Evolutionary conservation across 2,797 vertebrate genomes (phyloP).

Genomic region (Manis javanica): DNA sequence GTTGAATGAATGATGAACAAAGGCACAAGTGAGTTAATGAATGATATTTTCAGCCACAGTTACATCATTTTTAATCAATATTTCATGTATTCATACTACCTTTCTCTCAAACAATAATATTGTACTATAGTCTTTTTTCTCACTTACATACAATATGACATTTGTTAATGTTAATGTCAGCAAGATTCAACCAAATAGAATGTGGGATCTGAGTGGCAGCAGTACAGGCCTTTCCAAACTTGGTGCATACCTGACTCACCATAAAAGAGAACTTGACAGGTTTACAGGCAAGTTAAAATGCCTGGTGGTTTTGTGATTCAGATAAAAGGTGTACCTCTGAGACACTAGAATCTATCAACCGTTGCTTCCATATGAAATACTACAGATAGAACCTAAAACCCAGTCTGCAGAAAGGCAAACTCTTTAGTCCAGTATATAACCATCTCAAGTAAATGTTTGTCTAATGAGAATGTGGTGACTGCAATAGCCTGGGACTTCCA

Average conservation of each 20-base stretch:
- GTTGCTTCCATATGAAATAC: conserved; percentile 10
- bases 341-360: conserved; percentile 2
- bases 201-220: background rate
- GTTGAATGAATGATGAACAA: background rate
- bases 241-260: background rate
- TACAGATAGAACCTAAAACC: background rate
- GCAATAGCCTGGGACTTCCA: background rate
- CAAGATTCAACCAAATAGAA: conserved; percentile 21
- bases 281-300: conserved; percentile 41
- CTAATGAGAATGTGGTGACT: background rate
- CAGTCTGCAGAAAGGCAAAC: background rate
- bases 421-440: background rate
- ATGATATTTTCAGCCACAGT: background rate
- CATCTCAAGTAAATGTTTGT: background rate
- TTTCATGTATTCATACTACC: background rate
- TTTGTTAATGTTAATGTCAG: background rate
- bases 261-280: conserved; percentile 41
- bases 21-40: background rate
- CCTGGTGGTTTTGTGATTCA: conserved; percentile 32
- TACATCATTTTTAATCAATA: conserved; percentile 21
- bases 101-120: background rate
- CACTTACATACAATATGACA: background rate
- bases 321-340: conserved; percentile 18
- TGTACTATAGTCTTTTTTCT: background rate
- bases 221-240: background rate